Evolutionary conservation across 2,113 vertebrate species (phyloP).

Genomic region (Cairina moschata): DNA sequence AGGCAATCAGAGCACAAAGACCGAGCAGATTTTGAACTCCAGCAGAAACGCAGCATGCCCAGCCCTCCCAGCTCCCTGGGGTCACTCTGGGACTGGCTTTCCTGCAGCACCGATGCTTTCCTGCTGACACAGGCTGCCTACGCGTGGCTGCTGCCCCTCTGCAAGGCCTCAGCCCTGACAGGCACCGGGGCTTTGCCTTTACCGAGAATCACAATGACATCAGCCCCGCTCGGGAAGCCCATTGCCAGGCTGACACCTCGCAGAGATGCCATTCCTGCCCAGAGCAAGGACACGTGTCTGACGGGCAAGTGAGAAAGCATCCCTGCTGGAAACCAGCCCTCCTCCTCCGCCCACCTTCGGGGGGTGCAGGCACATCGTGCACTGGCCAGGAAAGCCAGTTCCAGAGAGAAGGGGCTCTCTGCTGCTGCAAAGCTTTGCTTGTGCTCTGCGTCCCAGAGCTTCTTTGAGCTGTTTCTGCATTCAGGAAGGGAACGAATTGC

Average conservation of each 20-base stretch:
- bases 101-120: not conserved
- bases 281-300: fast-evolving
- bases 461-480: not conserved
- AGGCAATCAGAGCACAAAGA: not conserved
- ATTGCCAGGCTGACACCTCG: not conserved
- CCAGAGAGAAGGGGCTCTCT: not conserved
- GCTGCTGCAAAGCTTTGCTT: not conserved
- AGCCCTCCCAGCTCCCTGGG: not conserved
- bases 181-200: fast-evolving
- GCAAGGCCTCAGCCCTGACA: not conserved
- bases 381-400: not conserved
- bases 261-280: fast-evolving
- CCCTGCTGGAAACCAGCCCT: fast-evolving
- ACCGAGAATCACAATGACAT: fast-evolving
- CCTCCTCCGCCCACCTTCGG: not conserved
- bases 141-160: not conserved
- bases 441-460: not conserved
- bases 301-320: not conserved
- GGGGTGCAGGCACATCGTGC: not conserved
- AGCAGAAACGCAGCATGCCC: not conserved
- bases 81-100: not conserved
- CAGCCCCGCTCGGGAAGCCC: not conserved
- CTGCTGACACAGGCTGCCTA: not conserved
- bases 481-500: not conserved
- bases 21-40: not conserved